Base-by-base conservation (phyloP, 2,113 vertebrate genomes). In the Chunga burmeisteri region DNA sequence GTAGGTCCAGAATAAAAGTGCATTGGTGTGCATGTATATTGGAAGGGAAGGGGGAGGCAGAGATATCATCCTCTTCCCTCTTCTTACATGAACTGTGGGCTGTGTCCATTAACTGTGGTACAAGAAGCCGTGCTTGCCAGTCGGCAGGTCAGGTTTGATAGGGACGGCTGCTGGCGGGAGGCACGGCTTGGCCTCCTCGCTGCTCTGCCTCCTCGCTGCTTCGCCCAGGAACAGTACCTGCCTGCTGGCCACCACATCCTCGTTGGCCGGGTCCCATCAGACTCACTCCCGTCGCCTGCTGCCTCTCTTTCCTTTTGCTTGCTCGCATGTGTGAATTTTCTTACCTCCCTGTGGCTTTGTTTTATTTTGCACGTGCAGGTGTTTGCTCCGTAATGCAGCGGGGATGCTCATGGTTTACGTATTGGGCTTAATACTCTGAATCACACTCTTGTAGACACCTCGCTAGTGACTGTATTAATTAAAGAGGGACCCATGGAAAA, bases 11-110 rank as follows among this genome's bases (percentile, higher is more conserved):
- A 32, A n/a, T 7, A 7, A 17, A 59, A 49, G 20, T 10, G 11
- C 10, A 4, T 13, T 44, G 50, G 80, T 36, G 36, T 20, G 55
- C 2, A 0, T 30, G 10, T 13, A 3, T 38, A 23, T 7, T 23
- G 20, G 30, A 71, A 50, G 58, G 27, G 34, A 40, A 1, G 1
- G 13, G 7, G 25, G 8, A 71, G 18, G 29, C 71, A 72, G 71
- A 52, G 58, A 36, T 16, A 2, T 15, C 2, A 2, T 15, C 2
- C 11, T 62, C 11, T 27, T 86, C 15, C 22, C 19, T 5, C 12
- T 78, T 74, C n/a, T 77, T 50, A 20, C 8, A 6, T 40, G 12
- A 44, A 10, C 23, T 29, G 18, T 50, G 59, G 23, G 61, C 55
- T 17, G 1, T 18, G 26, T 53, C 36, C 3, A 5, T 82, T 42